phyloP scores from a whole-genome alignment of 1,140 invertebrate genomes.

The Vanessa tameamea region DNA sequence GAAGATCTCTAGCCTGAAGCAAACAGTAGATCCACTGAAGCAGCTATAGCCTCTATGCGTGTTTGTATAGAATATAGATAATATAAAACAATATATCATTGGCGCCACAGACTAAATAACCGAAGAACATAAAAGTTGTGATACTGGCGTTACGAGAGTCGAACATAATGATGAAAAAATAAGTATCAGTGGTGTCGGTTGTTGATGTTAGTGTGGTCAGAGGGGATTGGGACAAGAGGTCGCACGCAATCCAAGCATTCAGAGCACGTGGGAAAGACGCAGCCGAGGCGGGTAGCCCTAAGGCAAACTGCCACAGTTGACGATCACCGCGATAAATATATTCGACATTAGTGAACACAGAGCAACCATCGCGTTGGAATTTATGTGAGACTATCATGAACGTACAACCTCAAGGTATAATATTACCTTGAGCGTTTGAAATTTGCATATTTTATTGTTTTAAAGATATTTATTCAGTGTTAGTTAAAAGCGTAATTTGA shows the following conservation, averaged over 20 bases:
- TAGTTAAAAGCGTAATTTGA: not conserved
- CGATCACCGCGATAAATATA: slow-evolving; percentile 77
- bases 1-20: slow-evolving; percentile 70
- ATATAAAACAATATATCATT: slow-evolving; percentile 35
- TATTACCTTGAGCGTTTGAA: slow-evolving; percentile 28
- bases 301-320: slow-evolving; percentile 73
- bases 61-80: slow-evolving; percentile 55
- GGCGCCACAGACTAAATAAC: slow-evolving; percentile 48
- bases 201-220: slow-evolving; percentile 47
- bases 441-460: slow-evolving; percentile 24
- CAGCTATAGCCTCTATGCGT: slow-evolving; percentile 51
- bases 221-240: slow-evolving; percentile 61
- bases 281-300: slow-evolving; percentile 63
- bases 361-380: slow-evolving; percentile 50
- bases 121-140: slow-evolving; percentile 27
- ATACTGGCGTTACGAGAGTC: slow-evolving; percentile 45
- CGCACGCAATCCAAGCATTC: slow-evolving; percentile 77
- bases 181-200: slow-evolving; percentile 32
- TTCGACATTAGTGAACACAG: slow-evolving; percentile 72
- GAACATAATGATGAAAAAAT: slow-evolving; percentile 28
- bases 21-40: slow-evolving; percentile 76
- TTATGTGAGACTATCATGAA: slow-evolving; percentile 50
- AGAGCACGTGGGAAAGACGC: slow-evolving; percentile 74
- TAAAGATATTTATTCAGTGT: not conserved
- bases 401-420: slow-evolving; percentile 31